Conservation (phyloP, 2,797 vertebrate genomes). For the Synaphobranchus kaupii region DNA sequence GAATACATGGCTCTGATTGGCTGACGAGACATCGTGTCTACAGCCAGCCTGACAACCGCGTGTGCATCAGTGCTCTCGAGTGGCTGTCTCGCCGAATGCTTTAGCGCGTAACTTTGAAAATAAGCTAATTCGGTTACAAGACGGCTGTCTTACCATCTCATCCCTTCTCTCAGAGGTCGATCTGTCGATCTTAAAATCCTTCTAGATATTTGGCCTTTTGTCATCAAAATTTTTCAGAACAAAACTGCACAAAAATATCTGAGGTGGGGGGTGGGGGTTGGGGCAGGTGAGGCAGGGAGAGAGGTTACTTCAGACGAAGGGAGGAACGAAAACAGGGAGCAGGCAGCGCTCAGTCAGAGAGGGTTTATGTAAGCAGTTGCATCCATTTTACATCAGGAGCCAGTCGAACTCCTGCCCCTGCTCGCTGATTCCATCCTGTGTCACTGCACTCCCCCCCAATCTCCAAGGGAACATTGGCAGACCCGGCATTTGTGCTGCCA, state of each 20-base stretch:
- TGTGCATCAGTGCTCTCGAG: not conserved
- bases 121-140: not conserved
- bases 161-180: not conserved
- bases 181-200: not conserved
- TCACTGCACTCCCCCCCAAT: not conserved
- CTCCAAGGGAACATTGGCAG: not conserved
- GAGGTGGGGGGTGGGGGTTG: not conserved
- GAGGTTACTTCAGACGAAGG: not conserved
- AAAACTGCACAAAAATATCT: not conserved
- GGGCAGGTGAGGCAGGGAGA: not conserved
- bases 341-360: not conserved
- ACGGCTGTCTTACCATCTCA: not conserved
- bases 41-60: not conserved
- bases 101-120: not conserved
- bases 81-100: not conserved
- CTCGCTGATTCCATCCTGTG: not conserved
- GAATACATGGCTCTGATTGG: not conserved
- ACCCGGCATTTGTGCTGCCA: not conserved
- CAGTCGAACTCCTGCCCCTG: not conserved
- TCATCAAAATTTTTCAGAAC: not conserved
- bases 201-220: not conserved
- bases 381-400: not conserved
- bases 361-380: not conserved
- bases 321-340: not conserved
- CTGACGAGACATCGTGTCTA: not conserved